Percentiles rank a stretch among this genome's conserved stretches.
Evolutionary conservation across 1,140 invertebrate genomes (phyloP).

Genomic region (Rhynchophorus ferrugineus): DNA sequence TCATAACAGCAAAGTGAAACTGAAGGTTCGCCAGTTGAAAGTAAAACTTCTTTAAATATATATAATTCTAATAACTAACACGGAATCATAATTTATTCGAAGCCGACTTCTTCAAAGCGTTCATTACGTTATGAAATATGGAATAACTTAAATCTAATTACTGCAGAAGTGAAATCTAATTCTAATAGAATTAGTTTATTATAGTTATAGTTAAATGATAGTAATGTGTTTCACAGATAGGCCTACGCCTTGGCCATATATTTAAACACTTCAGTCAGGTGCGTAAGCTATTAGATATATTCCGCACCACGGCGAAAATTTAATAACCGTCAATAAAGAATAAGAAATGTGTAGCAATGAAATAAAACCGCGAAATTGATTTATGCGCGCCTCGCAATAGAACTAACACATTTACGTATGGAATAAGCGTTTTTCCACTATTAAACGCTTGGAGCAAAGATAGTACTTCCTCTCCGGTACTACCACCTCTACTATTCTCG

Average conservation of each 20-base stretch:
- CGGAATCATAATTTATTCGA: too few relatives aligned
- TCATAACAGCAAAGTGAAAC: too few relatives aligned
- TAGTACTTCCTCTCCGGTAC: background rate
- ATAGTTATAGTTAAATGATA: background rate
- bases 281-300: constrained; percentile 6
- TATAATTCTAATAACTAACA: too few relatives aligned
- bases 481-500: too few relatives aligned
- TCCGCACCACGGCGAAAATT: background rate
- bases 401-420: background rate
- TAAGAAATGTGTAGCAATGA: constrained; percentile 12
- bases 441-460: background rate
- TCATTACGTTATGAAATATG: too few relatives aligned
- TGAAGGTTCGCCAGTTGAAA: too few relatives aligned
- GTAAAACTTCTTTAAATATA: too few relatives aligned
- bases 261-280: constrained; percentile 1
- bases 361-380: constrained; percentile 8
- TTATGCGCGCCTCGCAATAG: constrained; percentile 7
- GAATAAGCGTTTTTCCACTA: background rate
- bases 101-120: too few relatives aligned
- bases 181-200: too few relatives aligned
- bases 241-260: background rate
- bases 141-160: too few relatives aligned
- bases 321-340: constrained; percentile 10
- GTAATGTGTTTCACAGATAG: background rate
- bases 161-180: too few relatives aligned